Percentiles rank a stretch among this genome's conserved stretches.
Conservation (phyloP, 2,113 vertebrate genomes). For the Clarias batrachus region DNA sequence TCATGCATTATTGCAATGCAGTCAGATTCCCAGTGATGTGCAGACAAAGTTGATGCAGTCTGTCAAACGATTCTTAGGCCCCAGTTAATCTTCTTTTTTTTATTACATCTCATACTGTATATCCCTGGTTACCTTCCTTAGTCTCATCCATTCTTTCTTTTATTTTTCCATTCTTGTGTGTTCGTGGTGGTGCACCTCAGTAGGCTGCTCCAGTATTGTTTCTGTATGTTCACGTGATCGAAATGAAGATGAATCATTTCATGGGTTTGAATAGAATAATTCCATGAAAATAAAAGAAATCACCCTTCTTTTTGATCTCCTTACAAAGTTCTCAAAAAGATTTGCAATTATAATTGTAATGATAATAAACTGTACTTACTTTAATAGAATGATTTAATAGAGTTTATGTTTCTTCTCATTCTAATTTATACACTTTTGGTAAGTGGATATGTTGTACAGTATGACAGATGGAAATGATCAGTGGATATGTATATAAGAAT, state of each 20-base stretch:
- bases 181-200: not conserved
- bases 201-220: not conserved
- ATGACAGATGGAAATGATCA: not conserved
- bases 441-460: not conserved
- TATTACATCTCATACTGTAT: not conserved
- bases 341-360: not conserved
- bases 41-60: not conserved
- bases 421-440: not conserved
- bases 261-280: not conserved
- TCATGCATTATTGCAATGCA: not conserved
- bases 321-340: not conserved
- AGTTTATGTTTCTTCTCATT: not conserved
- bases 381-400: not conserved
- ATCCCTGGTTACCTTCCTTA: not conserved
- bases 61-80: not conserved
- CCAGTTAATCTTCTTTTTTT: not conserved
- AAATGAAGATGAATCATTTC: not conserved
- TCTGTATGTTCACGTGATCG: not conserved
- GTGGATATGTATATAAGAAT: not conserved
- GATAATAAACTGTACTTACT: not conserved
- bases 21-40: not conserved
- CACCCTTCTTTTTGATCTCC: not conserved
- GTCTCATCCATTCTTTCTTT: not conserved
- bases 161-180: not conserved
- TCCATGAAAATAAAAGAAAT: not conserved